phyloP scores from a whole-genome alignment of 2,113 vertebrate species.

The Genyomyrus donnyi region DNA sequence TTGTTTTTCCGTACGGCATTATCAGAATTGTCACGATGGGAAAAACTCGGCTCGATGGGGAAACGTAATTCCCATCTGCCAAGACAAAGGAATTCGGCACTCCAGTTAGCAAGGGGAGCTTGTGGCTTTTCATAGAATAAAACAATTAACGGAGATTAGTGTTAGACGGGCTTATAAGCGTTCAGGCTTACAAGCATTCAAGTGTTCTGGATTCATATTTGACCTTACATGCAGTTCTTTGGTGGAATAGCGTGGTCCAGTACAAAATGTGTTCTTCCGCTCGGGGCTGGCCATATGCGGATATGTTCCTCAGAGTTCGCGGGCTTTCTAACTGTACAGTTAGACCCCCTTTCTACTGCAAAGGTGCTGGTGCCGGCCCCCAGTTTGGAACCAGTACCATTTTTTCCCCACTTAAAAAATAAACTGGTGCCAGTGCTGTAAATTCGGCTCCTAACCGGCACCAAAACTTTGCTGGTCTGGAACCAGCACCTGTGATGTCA shows the following conservation, averaged over 20 bases:
- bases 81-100: background rate
- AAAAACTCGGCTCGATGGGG: background rate
- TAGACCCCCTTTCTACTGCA: too few species aligned
- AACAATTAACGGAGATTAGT: conserved; percentile 26
- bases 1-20: background rate
- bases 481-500: too few species aligned
- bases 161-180: conserved; percentile 1
- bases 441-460: too few species aligned
- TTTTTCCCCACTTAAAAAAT: too few species aligned
- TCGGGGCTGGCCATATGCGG: background rate
- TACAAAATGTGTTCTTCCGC: background rate
- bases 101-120: background rate
- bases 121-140: conserved; percentile 11
- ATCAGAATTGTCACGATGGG: background rate
- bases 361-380: too few species aligned
- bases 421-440: too few species aligned
- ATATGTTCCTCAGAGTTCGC: background rate
- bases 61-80: conserved; percentile 7
- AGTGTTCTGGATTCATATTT: background rate
- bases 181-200: background rate
- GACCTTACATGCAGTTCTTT: background rate
- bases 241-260: background rate
- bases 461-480: too few species aligned
- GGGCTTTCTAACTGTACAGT: background rate
- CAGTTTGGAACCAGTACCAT: too few species aligned